Conservation (phyloP, 2,888 invertebrate genomes). For the Erynnis tages region DNA sequence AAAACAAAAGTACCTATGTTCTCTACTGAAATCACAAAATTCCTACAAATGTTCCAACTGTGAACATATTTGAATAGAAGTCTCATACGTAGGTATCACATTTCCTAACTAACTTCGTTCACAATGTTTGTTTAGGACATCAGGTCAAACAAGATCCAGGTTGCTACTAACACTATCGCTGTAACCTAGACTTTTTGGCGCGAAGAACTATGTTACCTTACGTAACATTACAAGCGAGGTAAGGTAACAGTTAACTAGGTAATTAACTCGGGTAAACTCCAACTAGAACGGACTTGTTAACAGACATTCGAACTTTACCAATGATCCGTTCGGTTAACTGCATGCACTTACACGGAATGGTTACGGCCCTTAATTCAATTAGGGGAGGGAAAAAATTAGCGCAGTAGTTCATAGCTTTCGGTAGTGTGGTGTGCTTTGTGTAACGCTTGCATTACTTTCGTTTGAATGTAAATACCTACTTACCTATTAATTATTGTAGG, state of each 20-base stretch:
- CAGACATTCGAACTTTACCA: conserved; percentile 4
- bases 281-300: not conserved
- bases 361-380: conserved; percentile 5
- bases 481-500: no score
- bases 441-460: no score
- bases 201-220: no score
- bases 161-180: no score
- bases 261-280: not conserved
- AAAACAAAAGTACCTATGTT: no score
- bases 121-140: not conserved
- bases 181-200: no score
- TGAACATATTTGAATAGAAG: no score
- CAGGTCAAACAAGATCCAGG: not conserved
- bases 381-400: not conserved
- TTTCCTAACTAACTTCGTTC: not conserved
- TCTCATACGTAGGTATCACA: no score
- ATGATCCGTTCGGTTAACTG: conserved; percentile 8
- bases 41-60: no score
- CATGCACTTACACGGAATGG: not conserved
- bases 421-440: not conserved
- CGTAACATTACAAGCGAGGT: no score
- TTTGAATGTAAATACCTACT: no score
- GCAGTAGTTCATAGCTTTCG: not conserved
- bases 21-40: no score
- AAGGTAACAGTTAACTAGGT: not conserved